Evolutionary conservation across 1,140 invertebrate genomes (phyloP).

Genomic region (Drosophila sucinea): DNA sequence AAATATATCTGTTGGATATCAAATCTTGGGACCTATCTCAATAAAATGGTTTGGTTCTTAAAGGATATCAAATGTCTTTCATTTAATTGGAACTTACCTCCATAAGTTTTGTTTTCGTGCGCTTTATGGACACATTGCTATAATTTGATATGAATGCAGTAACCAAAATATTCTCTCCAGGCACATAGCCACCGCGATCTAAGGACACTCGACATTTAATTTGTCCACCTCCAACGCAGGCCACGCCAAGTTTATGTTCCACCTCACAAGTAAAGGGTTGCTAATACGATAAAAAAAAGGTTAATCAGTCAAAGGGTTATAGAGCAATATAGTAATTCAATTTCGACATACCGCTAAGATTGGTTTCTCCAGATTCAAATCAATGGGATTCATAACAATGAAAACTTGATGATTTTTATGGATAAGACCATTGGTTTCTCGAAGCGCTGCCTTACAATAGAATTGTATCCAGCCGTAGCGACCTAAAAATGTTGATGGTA

Average conservation of each 20-base stretch:
- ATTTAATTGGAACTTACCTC: constrained; percentile 85
- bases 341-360: constrained; percentile 90
- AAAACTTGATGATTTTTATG: constrained; percentile 99
- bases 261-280: constrained; percentile 96
- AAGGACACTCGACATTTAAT: constrained; percentile 93
- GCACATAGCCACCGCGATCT: constrained; percentile 96
- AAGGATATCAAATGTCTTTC: neutral
- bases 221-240: constrained; percentile 92
- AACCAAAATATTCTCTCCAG: constrained; percentile 94
- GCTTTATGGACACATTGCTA: constrained; percentile 90
- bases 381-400: constrained; percentile 98
- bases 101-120: constrained; percentile 90
- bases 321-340: neutral
- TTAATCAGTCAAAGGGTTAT: neutral
- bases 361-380: constrained; percentile 95
- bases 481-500: constrained; percentile 96
- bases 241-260: constrained; percentile 93
- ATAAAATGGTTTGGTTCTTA: neutral
- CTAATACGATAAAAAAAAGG: constrained; percentile 83
- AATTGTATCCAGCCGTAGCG: constrained; percentile 98
- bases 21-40: neutral
- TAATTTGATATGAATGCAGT: constrained; percentile 93
- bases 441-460: constrained; percentile 94
- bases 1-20: no score
- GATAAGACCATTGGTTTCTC: constrained; percentile 94